Evolutionary conservation across 37 sponge, comb jelly and placozoan species (phyloP), one percentile per base, ranked within the genome.

Genomic region (Beroe forskalii): DNA sequence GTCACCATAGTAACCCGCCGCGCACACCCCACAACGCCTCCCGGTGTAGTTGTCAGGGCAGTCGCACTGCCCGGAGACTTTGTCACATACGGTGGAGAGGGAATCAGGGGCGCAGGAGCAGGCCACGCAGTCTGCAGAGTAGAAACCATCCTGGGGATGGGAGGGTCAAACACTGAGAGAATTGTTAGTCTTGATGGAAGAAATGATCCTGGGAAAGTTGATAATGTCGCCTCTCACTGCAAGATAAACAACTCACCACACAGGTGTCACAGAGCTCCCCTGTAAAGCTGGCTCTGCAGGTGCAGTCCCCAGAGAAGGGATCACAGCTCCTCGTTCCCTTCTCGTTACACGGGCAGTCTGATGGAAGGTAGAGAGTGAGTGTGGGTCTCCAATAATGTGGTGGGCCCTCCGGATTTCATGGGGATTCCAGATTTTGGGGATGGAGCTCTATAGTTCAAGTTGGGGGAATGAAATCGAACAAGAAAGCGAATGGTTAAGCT

Each of bases 301-400:
- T 32, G 39, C 75, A 72, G 30, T 27, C 36, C 35, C 75, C 75
- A 30, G 38, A 36, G 8, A 36, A 3, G 40, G 40, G 40, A 20
- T 72, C 30, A 72, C 75, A 72, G 2, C 39, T 35, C 40, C 39
- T 30, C 4, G 75, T 72, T 35, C 75, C 75, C 30, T 4, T 20
- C 39, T 72, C 75, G 39, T 72, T 72, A 33, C 75, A 72, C 39
- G 37, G 75, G 30, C 75, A 72, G 14, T 72, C 75, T 72, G 40
- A 20, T 6, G 75, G n/a, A n/a, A n/a, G n/a, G n/a, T n/a, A n/a
- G n/a, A n/a, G n/a, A n/a, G n/a, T n/a, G n/a, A n/a, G n/a, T n/a
- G n/a, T n/a, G n/a, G n/a, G n/a, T n/a, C n/a, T n/a, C n/a, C n/a
- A n/a, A n/a, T n/a, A n/a, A n/a, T n/a, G n/a, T n/a, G n/a, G n/a